Conservation (phyloP, 2,888 invertebrate species). For the Drosophila setosimentum region DNA sequence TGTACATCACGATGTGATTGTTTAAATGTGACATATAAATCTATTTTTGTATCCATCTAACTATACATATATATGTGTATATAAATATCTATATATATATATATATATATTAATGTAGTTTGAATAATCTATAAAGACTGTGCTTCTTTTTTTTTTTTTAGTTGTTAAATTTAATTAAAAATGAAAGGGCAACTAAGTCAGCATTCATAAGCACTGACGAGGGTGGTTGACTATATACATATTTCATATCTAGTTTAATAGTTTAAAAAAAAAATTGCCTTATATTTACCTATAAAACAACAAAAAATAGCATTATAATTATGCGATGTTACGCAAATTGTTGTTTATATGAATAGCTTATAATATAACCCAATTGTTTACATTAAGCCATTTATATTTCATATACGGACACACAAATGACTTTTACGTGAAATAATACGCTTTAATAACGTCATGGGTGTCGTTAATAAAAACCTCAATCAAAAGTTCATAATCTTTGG, state of each 20-base stretch:
- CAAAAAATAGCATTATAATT: background rate
- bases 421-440: background rate
- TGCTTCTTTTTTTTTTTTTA: conserved; percentile 11
- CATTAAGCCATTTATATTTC: background rate
- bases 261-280: background rate
- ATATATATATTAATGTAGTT: conserved; percentile 27
- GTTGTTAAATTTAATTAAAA: conserved; percentile 14
- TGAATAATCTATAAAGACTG: conserved; percentile 48
- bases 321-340: background rate
- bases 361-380: background rate
- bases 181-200: conserved; percentile 9
- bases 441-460: background rate
- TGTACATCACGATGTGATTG: conserved; percentile 2
- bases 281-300: background rate
- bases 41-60: background rate
- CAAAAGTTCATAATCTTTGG: background rate
- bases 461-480: background rate
- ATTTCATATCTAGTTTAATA: background rate
- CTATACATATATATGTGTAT: conserved; percentile 1
- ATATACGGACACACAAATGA: background rate
- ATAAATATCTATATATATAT: conserved; percentile 1
- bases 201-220: conserved; percentile 2
- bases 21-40: background rate
- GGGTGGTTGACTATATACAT: conserved; percentile 4
- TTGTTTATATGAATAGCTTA: background rate